These are phyloP conservation scores for Mythimna ferrago DNA, from an alignment of 2,888 invertebrate genomes.

Conservation along the genomic window DNA sequence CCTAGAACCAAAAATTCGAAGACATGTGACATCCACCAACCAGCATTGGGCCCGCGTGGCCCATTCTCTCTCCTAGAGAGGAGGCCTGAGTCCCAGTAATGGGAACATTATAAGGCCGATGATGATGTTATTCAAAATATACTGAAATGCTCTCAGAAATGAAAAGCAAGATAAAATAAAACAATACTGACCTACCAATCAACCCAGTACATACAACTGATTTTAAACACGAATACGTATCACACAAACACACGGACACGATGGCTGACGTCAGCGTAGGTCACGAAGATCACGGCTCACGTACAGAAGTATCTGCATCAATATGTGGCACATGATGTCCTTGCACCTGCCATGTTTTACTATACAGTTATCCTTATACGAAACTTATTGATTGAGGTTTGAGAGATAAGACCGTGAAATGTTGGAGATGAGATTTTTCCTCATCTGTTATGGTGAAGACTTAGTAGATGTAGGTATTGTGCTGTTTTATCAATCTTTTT, in stretches of 20 bases:
- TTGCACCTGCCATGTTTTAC: conserved; percentile 31
- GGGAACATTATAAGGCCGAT: no score
- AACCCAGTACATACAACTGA: not conserved
- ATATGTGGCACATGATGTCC: conserved; percentile 32
- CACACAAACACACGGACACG: not conserved
- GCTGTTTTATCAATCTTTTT: no score
- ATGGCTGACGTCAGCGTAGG: conserved; percentile 46
- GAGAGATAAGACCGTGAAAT: conserved; percentile 6
- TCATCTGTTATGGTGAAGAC: not conserved
- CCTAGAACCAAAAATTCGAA: no score
- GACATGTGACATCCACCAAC: no score
- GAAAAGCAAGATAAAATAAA: not conserved
- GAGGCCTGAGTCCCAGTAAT: no score
- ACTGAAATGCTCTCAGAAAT: no score
- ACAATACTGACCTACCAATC: not conserved
- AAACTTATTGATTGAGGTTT: not conserved
- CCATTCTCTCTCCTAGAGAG: no score
- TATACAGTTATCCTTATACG: conserved; percentile 50
- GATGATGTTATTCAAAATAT: no score
- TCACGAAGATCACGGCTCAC: conserved; percentile 53
- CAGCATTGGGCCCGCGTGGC: no score
- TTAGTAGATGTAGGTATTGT: no score
- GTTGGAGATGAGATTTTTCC: not conserved
- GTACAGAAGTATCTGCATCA: conserved; percentile 9
- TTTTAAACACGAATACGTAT: no score